phyloP scores from a whole-genome alignment of 1,140 invertebrate genomes.

The Trichonephila inaurata region DNA sequence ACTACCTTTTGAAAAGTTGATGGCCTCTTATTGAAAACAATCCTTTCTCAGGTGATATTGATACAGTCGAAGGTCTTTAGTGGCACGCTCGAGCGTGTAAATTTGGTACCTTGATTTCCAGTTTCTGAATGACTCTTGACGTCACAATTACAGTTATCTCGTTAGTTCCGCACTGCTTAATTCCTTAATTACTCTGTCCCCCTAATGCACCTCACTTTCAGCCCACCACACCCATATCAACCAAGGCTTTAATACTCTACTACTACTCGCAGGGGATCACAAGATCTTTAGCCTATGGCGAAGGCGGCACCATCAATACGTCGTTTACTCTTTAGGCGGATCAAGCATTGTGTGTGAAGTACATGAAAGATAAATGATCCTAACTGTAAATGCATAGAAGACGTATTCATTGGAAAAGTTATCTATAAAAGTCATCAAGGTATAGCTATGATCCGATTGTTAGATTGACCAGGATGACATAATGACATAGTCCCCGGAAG shows the following conservation, averaged over 20 bases:
- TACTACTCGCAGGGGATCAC: neutral
- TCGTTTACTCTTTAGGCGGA: slow-evolving; percentile 37
- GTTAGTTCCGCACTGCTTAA: slow-evolving; percentile 56
- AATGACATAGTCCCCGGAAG: slow-evolving; percentile 5
- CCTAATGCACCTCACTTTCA: slow-evolving; percentile 5
- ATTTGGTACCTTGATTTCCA: neutral
- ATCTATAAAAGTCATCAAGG: slow-evolving; percentile 4
- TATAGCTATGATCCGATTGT: neutral
- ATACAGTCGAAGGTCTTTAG: neutral
- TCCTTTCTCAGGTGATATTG: neutral
- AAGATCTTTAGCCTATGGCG: slow-evolving; percentile 34
- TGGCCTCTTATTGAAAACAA: neutral
- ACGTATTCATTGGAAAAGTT: neutral
- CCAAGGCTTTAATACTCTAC: neutral
- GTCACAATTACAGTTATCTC: slow-evolving; percentile 47
- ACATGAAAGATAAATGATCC: slow-evolving; percentile 29
- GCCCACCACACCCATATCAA: slow-evolving; percentile 28
- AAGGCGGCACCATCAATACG: slow-evolving; percentile 39
- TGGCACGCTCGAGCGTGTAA: neutral
- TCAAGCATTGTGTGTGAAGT: slow-evolving; percentile 30
- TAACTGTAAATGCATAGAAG: neutral
- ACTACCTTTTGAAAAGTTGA: neutral
- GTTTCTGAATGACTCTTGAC: slow-evolving; percentile 8
- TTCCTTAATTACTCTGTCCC: slow-evolving; percentile 38
- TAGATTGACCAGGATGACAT: neutral